A percentile compares a stretch with the other conserved stretches of the same genome.
phyloP scores from a whole-genome alignment of 1,140 invertebrate genomes.

The Calliopsis andreniformis region DNA sequence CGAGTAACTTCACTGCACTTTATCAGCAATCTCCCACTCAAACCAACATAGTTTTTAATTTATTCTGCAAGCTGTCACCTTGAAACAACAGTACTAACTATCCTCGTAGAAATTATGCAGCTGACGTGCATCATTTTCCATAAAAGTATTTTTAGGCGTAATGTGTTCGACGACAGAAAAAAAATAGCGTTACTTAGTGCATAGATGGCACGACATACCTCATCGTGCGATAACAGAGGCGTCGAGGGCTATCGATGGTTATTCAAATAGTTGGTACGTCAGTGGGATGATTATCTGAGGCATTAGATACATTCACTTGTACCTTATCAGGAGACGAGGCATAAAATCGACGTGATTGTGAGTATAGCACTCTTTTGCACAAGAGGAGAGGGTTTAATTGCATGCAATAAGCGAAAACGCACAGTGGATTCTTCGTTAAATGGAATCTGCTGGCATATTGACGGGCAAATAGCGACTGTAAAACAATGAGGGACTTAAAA shows the following conservation, averaged over 20 bases:
- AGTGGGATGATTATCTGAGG: slow-evolving; percentile 2
- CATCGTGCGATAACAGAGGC: background rate
- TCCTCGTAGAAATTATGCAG: no score
- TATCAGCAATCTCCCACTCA: no score
- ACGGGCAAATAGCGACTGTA: background rate
- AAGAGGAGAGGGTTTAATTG: background rate
- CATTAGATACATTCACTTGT: slow-evolving; percentile 24
- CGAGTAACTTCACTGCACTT: no score
- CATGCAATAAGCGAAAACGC: no score
- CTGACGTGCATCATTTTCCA: no score
- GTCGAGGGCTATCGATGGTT: background rate
- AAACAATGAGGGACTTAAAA: background rate
- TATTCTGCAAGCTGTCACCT: background rate
- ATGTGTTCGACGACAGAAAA: background rate
- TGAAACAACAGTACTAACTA: no score
- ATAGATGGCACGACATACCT: background rate
- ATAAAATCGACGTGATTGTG: no score
- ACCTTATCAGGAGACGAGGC: slow-evolving; percentile 15
- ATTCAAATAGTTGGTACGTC: background rate
- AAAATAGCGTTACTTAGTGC: background rate
- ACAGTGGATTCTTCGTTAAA: background rate
- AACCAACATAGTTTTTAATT: no score
- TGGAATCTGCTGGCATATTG: background rate
- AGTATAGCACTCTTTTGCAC: no score
- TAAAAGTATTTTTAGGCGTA: background rate